Conservation (phyloP, 2,113 vertebrate species). For the Amia ocellicauda region DNA sequence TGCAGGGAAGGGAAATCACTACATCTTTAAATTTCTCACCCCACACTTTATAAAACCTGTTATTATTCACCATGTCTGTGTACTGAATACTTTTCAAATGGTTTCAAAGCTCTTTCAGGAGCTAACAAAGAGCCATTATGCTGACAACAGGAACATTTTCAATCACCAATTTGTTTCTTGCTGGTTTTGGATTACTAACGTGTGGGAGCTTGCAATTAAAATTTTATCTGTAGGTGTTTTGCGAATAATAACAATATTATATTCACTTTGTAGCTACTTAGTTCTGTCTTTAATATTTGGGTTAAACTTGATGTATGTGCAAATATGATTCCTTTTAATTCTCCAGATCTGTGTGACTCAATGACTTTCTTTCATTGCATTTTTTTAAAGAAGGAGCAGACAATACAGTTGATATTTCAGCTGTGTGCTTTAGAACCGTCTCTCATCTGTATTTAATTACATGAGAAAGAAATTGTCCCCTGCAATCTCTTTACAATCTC, state of each 20-base stretch:
- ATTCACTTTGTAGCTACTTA: not conserved
- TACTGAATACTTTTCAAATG: not conserved
- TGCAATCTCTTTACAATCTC: not conserved
- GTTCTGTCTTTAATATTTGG: not conserved
- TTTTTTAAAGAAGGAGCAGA: not conserved
- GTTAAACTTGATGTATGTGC: not conserved
- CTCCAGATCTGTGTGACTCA: not conserved
- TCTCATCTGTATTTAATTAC: not conserved
- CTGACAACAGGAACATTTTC: not conserved
- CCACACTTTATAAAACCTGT: not conserved
- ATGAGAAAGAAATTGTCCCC: not conserved
- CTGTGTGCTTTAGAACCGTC: not conserved
- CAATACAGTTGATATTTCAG: not conserved
- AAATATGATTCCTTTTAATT: not conserved
- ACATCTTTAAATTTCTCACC: not conserved
- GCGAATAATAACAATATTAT: conserved; percentile 6
- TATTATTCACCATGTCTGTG: conserved; percentile 3
- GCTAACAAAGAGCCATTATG: conserved; percentile 15
- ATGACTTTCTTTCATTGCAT: not conserved
- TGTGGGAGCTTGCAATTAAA: conserved; percentile 1
- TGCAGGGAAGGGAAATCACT: not conserved
- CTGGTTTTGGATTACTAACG: not conserved
- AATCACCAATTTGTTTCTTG: not conserved
- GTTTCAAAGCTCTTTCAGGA: no score
- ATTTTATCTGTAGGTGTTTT: not conserved